These are phyloP conservation scores for Branchipolynoe longqiensis DNA, from an alignment of 2,888 invertebrate species.

Conservation along the genomic window DNA sequence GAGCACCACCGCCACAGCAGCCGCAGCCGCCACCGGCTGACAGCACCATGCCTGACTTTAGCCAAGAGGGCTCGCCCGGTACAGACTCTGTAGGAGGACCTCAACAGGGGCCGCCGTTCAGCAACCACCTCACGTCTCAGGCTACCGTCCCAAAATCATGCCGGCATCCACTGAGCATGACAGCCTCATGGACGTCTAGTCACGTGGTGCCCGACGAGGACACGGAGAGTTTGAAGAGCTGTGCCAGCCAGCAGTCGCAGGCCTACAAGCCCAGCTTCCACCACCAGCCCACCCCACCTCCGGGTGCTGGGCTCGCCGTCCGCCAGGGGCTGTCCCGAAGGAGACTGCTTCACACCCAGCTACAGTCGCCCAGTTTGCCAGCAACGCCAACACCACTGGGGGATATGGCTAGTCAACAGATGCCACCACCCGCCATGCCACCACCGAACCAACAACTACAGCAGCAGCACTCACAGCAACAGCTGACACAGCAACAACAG, in stretches of 20 bases:
- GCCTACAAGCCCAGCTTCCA: conserved; percentile 33
- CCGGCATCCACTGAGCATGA: conserved; percentile 1
- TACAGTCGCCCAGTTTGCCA: not conserved
- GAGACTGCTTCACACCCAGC: not conserved
- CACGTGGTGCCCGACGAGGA: conserved; percentile 30
- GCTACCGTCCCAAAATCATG: not conserved
- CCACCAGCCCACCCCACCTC: conserved; percentile 44
- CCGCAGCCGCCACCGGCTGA: conserved; percentile 58
- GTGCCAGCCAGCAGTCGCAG: conserved; percentile 34
- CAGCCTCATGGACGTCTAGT: conserved; percentile 53
- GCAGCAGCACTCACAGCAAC: not conserved
- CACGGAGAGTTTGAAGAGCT: conserved; percentile 21
- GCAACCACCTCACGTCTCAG: not conserved
- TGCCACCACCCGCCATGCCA: conserved; percentile 40
- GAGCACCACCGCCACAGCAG: not conserved
- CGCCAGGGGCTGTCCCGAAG: conserved; percentile 39
- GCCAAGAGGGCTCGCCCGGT: conserved; percentile 28
- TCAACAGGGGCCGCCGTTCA: not conserved
- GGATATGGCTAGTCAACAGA: conserved; percentile 38
- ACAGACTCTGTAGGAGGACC: conserved; percentile 1
- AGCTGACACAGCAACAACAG: conserved; percentile 13
- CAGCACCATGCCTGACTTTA: conserved; percentile 63
- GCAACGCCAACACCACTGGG: not conserved
- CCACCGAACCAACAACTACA: conserved; percentile 30
- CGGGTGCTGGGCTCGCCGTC: not conserved